Evolutionary conservation across 2,888 invertebrate species (phyloP), one percentile per base, ranked within the genome.

Genomic region (Orgyia antiqua): DNA sequence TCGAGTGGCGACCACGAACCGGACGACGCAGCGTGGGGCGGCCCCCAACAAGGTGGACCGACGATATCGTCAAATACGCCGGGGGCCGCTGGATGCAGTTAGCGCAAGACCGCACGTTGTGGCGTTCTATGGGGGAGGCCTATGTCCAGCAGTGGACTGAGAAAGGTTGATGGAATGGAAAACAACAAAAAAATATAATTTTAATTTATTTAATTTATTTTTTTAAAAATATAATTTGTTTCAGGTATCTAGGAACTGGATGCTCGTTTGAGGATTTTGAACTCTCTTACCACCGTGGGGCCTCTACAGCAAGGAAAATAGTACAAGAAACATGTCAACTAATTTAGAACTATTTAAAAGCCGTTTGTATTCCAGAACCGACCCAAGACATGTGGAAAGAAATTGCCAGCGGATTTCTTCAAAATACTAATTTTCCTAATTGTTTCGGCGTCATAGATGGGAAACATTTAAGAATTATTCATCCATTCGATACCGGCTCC

Each of bases 241-340:
- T 47, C 48, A 53, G 48, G 20, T 20, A 20, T 20, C 20, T 20
- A n/a, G 20, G 20, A 20, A 47, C 47, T 42, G 47, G 45, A 45
- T 47, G 45, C 33, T 47, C 44, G 28, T 51, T 49, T 45, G 39
- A 30, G 31, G 46, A 49, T 39, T 45, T 49, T 43, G 40, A 47
- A 43, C 32, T 35, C 28, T 27, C 41, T 36, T 45, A 44, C 38
- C 35, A 42, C 30, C 36, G 37, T 39, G 39, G 39, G 23, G 39
- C 41, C 19, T 42, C 45, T 41, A 41, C 47, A 40, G 42, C 39
- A 31, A 43, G 46, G 29, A 40, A 35, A 40, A 47, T 48, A 29
- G 47, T 48, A 35, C 31, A 45, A 44, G 48, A 51, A 48, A 45
- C 44, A 39, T 45, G 44, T 38, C 40, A 48, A 46, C 38, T 45